A percentile compares a stretch with the other conserved stretches of the same genome.
Conservation (phyloP, 2,888 invertebrate genomes). For the Disparrhopalites patrizii region DNA sequence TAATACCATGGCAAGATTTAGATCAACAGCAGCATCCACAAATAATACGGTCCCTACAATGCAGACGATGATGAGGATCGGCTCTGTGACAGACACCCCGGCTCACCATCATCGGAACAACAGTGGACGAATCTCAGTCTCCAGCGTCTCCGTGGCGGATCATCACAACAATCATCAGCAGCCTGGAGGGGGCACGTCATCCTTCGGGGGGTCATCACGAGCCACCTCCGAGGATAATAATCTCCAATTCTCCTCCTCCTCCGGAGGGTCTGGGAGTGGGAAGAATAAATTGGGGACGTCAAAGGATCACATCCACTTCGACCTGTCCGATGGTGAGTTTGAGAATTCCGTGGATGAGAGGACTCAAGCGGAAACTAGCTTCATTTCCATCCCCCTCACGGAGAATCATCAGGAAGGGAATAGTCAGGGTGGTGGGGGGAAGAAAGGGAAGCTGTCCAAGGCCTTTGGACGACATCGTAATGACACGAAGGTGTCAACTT, state of each 20-base stretch:
- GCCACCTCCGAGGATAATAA: not conserved
- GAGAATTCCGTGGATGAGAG: constrained; percentile 15
- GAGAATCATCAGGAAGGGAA: not conserved
- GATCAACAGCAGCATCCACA: constrained; percentile 53
- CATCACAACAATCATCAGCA: not conserved
- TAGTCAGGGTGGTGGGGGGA: not conserved
- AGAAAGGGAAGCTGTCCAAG: not conserved
- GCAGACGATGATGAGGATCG: constrained; percentile 45
- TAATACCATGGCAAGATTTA: constrained; percentile 51
- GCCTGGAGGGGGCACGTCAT: not conserved
- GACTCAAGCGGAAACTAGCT: constrained; percentile 39
- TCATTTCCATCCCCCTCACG: constrained; percentile 29
- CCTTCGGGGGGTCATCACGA: not conserved
- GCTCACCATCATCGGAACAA: constrained; percentile 16
- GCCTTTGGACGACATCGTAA: constrained; percentile 1
- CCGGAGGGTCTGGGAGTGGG: not conserved
- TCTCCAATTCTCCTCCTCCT: not conserved
- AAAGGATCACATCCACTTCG: constrained; percentile 27
- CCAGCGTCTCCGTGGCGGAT: constrained; percentile 2
- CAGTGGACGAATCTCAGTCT: constrained; percentile 17
- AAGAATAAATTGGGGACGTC: not conserved
- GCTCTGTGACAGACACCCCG: constrained; percentile 12
- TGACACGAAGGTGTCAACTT: not conserved
- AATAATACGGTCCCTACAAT: constrained; percentile 48
- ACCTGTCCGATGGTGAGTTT: constrained; percentile 29